Base-by-base conservation (phyloP, 2,113 vertebrate genomes). In the Romanogobio albipinnatus region DNA sequence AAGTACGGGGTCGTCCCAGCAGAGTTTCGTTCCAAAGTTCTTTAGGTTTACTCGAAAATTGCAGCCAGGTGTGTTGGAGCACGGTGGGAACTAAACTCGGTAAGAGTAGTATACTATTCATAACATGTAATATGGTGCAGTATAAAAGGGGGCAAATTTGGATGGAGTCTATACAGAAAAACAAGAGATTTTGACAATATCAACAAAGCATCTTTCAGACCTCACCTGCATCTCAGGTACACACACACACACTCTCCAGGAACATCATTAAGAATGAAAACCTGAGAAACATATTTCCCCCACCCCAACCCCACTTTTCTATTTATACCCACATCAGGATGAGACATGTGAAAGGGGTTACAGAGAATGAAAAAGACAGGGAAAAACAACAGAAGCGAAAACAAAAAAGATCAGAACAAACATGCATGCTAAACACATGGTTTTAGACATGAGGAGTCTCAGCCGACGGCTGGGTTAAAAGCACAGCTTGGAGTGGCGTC, bases 251-350 rank as follows among this genome's bases (percentile, higher is more conserved):
- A 80, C 75, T 77, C 74, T 74, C n/a, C 29, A 87, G 64, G 59
- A 84, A 85, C 79, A 85, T 81, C 83, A 85, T 86, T 88, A 84
- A 86, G 66, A 74, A 45, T 24, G 17, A 83, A 24, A n/a, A 26
- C 29, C 62, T 75, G 59, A 36, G 47, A 15, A 82, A 79, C 53
- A 81, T 36, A 47, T 71, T 73, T 10, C 43, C 51, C 26, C 45
- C 47, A 49, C 24, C 47, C 14, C 74, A 10, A 79, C 83, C 81
- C 82, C 64, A 24, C 26, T 76, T 71, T 24, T 15, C 85, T 86
- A 85, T 89, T 89, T 82, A 85, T 88, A 90, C 43, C 80, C 47
- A 5, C 81, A 90, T 76, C 83, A 85, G 81, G 81, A 83, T 77
- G 29, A 51, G 39, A 79, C 49, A 77, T 26, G 36, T 78, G 85